A percentile compares a stretch with the other conserved stretches of the same genome.
These are phyloP conservation scores for Empis livida DNA, from an alignment of 2,888 invertebrate genomes.

Conservation along the genomic window DNA sequence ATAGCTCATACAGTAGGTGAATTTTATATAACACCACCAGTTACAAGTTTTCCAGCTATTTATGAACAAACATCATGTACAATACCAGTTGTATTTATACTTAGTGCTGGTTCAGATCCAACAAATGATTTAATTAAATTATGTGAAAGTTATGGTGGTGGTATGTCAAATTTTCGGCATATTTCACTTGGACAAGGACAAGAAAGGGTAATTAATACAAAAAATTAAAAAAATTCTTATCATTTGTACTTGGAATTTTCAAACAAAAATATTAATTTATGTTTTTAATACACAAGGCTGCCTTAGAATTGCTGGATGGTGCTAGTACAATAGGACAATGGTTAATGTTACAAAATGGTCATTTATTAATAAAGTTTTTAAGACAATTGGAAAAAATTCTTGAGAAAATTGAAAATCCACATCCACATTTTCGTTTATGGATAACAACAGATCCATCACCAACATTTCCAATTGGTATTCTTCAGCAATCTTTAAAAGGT, in stretches of 20 bases:
- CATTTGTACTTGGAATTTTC: background rate
- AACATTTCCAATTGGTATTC: slow-evolving; percentile 77
- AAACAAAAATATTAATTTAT: background rate
- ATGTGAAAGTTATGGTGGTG: slow-evolving; percentile 54
- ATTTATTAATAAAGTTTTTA: slow-evolving; percentile 67
- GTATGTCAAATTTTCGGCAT: slow-evolving; percentile 69
- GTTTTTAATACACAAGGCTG: slow-evolving; percentile 42
- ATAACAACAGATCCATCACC: slow-evolving; percentile 81
- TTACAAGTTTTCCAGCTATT: slow-evolving; percentile 65
- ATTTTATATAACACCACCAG: slow-evolving; percentile 79
- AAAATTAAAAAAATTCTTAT: background rate
- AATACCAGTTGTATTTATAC: slow-evolving; percentile 83
- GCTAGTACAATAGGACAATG: slow-evolving; percentile 70
- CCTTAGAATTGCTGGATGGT: slow-evolving; percentile 51
- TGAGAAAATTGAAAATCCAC: slow-evolving; percentile 65
- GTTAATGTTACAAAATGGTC: slow-evolving; percentile 89
- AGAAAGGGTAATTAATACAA: slow-evolving; percentile 50
- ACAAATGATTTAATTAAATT: slow-evolving; percentile 73
- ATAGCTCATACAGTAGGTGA: slow-evolving; percentile 74
- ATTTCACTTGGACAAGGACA: slow-evolving; percentile 91
- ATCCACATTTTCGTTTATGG: slow-evolving; percentile 87
- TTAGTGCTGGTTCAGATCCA: slow-evolving; percentile 91
- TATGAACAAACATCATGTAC: slow-evolving; percentile 70
- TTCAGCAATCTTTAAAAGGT: slow-evolving; percentile 76
- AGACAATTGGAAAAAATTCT: slow-evolving; percentile 69